Evolutionary conservation across 2,888 invertebrate species (phyloP), one percentile per base, ranked within the genome.

Genomic region (Ametastegia equiseti): DNA sequence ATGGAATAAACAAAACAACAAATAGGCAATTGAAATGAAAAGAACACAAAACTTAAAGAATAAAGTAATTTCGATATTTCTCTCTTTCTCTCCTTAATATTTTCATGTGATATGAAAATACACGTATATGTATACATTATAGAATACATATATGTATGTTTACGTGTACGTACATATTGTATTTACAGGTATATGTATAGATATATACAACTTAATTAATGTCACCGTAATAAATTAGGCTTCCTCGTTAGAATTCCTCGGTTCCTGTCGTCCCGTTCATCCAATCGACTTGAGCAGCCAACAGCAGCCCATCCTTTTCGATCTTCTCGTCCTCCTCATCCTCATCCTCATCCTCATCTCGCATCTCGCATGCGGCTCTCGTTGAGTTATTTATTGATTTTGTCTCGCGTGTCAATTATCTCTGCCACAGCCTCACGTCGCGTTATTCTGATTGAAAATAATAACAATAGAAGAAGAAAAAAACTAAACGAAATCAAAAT

Each of bases 321-420:
- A n/a, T n/a, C n/a, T n/a, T n/a, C n/a, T n/a, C n/a, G n/a, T n/a
- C n/a, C n/a, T 57, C 23, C 57, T 57, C 54, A 15, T 19, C 19
- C 27, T 19, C 19, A 57, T 19, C n/a, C 9, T 19, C 57, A 2
- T 19, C 19, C 19, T 19, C 57, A 9, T 54, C 54, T 33, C 63
- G 69, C 42, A 69, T 69, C 69, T 42, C 69, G 69, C n/a, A 69
- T 69, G 69, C 11, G 45, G 57, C 23, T 57, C 23, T 54, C 42
- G 69, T 69, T 42, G 69, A 69, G 69, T 69, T 69, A 69, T 69
- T 69, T 69, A 69, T 69, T 27, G 69, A 69, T 69, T 69, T 69
- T 42, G 27, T 39, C 42, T 42, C 42, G 42, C 69, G 39, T 42
- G 69, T 69, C 69, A 42, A 69, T 69, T 69, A 69, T 69, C 42